Percentiles rank a stretch among this genome's conserved stretches.
These are phyloP conservation scores for Micrastur ruficollis DNA, from an alignment of 2,797 vertebrate species.

Conservation along the genomic window DNA sequence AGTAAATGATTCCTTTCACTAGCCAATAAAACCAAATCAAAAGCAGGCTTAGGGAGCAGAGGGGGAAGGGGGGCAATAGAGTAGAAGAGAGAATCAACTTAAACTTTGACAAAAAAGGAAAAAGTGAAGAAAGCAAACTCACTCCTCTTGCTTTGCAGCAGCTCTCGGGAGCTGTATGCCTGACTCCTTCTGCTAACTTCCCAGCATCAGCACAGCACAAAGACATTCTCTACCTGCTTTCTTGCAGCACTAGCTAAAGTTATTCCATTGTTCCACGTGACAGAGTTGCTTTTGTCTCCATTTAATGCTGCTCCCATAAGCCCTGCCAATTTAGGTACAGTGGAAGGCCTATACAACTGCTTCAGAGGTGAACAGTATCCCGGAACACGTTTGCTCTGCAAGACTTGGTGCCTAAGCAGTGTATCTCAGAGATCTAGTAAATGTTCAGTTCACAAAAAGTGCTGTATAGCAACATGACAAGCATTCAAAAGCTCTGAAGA, in stretches of 20 bases:
- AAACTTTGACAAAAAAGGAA: neutral
- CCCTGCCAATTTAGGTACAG: neutral
- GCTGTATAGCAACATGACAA: neutral
- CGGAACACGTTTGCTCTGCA: neutral
- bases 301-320: neutral
- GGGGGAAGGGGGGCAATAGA: conserved; percentile 14
- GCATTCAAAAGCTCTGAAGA: neutral
- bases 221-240: conserved; percentile 27
- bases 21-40: conserved; percentile 75
- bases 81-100: conserved; percentile 25
- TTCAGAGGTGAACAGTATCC: neutral
- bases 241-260: neutral
- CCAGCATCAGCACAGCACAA: neutral
- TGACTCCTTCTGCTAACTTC: neutral
- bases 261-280: neutral
- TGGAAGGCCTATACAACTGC: neutral
- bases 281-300: neutral
- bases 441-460: neutral
- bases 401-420: neutral
- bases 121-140: conserved; percentile 31
- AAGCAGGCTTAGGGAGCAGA: conserved; percentile 65
- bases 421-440: neutral
- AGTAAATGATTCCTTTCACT: conserved; percentile 77
- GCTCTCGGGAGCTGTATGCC: neutral
- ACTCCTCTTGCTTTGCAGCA: conserved; percentile 10